Conservation (phyloP, 2,888 invertebrate species). For the Leptodirus hochenwartii region DNA sequence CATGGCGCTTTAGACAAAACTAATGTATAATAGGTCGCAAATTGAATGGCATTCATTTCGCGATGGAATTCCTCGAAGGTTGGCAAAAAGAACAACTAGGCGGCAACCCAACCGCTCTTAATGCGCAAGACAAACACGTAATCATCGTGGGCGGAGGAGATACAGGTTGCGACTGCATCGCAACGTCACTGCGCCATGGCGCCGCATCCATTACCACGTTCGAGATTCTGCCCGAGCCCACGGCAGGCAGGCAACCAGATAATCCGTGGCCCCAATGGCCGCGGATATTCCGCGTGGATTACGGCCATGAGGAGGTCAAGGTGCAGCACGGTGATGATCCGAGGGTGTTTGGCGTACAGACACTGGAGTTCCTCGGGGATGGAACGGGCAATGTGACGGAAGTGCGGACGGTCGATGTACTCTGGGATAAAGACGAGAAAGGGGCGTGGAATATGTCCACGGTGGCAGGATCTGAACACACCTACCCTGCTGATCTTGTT, state of each 20-base stretch:
- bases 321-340: slow-evolving; percentile 87
- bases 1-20: too few relatives aligned
- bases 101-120: slow-evolving; percentile 23
- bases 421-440: slow-evolving; percentile 80
- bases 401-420: slow-evolving; percentile 76
- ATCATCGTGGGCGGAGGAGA: slow-evolving; percentile 80
- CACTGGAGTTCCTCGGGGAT: slow-evolving; percentile 88
- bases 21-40: slow-evolving; percentile 53
- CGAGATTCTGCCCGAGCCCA: slow-evolving; percentile 92
- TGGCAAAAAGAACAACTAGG: slow-evolving; percentile 94
- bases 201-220: slow-evolving; percentile 83
- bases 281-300: slow-evolving; percentile 87
- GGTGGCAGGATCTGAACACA: slow-evolving; percentile 56
- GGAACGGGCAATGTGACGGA: slow-evolving; percentile 79
- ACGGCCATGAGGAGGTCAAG: slow-evolving; percentile 90
- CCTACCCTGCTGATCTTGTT: slow-evolving; percentile 77
- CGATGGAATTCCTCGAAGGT: slow-evolving; percentile 92
- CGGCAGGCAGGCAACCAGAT: slow-evolving; percentile 56
- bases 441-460: slow-evolving; percentile 93
- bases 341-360: slow-evolving; percentile 79
- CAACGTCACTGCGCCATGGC: slow-evolving; percentile 86
- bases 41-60: slow-evolving; percentile 86
- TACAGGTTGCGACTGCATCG: slow-evolving; percentile 94
- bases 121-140: slow-evolving; percentile 86
- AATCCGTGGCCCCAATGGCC: slow-evolving; percentile 99